phyloP scores from a whole-genome alignment of 2,797 vertebrate species.

The Alfaro cultratus region DNA sequence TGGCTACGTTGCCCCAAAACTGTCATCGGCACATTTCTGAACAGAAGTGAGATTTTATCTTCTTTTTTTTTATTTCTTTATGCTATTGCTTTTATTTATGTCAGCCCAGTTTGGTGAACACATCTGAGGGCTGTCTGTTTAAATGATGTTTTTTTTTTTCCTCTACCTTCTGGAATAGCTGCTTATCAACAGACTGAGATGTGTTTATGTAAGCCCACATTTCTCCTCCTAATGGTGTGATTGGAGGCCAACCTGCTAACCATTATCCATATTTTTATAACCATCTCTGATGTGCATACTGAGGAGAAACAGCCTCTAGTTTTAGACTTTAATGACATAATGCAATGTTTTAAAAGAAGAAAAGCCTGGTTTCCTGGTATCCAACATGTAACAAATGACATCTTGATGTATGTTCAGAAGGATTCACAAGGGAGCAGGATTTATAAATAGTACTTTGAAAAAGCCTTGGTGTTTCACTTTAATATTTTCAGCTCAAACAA shows the following conservation, averaged over 20 bases:
- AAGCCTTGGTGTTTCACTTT: background rate
- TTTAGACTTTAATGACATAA: background rate
- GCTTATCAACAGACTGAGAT: constrained; percentile 20
- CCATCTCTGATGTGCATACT: background rate
- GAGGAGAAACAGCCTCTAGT: background rate
- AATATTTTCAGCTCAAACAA: background rate
- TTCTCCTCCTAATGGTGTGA: background rate
- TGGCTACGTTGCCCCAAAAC: constrained; percentile 69
- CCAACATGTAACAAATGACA: background rate
- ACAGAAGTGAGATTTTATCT: constrained; percentile 56
- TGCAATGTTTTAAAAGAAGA: background rate
- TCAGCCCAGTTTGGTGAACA: constrained; percentile 38
- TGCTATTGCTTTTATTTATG: constrained; percentile 45
- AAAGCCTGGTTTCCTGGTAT: background rate
- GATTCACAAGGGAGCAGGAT: constrained; percentile 8
- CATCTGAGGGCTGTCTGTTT: constrained; percentile 42
- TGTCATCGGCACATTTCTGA: constrained; percentile 65
- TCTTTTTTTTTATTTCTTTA: constrained; percentile 24
- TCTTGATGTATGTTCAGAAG: constrained; percentile 1
- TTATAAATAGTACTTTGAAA: background rate
- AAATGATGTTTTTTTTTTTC: constrained; percentile 23
- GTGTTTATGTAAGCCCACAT: constrained; percentile 7
- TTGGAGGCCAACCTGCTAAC: constrained; percentile 8
- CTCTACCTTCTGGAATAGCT: constrained; percentile 34
- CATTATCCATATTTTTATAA: constrained; percentile 7